Conservation (phyloP, 2,113 vertebrate genomes). For the Corythoichthys intestinalis region DNA sequence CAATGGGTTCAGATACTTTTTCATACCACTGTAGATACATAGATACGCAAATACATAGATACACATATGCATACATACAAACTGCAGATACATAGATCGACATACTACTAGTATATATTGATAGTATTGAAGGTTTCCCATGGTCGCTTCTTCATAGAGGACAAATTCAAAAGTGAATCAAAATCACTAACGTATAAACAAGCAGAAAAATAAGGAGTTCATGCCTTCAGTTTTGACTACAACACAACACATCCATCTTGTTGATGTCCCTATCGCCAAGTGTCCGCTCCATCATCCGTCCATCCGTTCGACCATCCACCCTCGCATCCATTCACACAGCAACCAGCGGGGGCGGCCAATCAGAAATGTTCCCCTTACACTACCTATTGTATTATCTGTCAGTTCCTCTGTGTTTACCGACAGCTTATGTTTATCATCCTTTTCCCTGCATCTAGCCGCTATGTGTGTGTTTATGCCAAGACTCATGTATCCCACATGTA, state of each 20-base stretch:
- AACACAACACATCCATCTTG: neutral
- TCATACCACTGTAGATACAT: too few species aligned
- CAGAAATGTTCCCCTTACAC: constrained; percentile 36
- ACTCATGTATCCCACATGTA: constrained; percentile 34
- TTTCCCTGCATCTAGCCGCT: constrained; percentile 10
- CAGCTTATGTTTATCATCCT: constrained; percentile 50
- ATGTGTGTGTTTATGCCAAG: constrained; percentile 39
- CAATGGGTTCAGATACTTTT: too few species aligned
- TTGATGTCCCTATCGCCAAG: neutral
- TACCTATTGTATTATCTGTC: constrained; percentile 38
- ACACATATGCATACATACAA: too few species aligned
- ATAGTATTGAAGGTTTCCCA: neutral
- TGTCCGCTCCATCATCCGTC: constrained; percentile 19
- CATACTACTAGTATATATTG: too few species aligned
- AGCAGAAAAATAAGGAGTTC: neutral
- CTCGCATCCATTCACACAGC: constrained; percentile 36
- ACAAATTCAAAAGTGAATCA: neutral
- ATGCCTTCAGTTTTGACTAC: neutral
- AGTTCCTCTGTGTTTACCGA: constrained; percentile 15
- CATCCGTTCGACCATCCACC: constrained; percentile 20
- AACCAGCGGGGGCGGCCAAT: constrained; percentile 42
- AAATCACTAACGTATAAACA: neutral
- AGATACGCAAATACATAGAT: too few species aligned
- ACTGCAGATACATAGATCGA: too few species aligned
- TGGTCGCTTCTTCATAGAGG: neutral